A percentile compares a stretch with the other conserved stretches of the same genome.
Conservation (phyloP, 2,888 invertebrate species). For the Cephalotes varians region DNA sequence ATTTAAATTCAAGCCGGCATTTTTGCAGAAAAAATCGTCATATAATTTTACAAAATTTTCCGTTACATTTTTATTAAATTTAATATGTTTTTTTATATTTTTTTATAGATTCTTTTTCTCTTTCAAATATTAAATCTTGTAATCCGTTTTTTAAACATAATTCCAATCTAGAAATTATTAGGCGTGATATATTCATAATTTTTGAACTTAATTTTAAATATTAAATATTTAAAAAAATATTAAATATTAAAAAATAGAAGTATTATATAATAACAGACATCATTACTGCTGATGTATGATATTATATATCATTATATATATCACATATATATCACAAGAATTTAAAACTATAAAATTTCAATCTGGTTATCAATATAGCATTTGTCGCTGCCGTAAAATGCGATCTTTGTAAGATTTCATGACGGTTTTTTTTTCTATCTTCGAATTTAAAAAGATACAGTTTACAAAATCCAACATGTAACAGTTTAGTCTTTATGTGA, state of each 20-base stretch:
- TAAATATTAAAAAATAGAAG: not conserved
- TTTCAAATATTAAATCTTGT: not conserved
- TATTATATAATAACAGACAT: conserved; percentile 2
- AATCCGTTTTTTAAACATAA: not conserved
- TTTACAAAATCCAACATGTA: not conserved
- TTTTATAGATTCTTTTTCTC: not conserved
- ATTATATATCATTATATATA: not conserved
- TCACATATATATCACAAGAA: not conserved
- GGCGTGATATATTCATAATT: not conserved
- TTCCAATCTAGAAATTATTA: not conserved
- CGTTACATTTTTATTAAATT: too few species aligned
- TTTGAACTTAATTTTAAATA: not conserved
- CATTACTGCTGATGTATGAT: not conserved
- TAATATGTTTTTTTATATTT: too few species aligned
- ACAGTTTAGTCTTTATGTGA: not conserved
- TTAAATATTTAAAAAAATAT: too few species aligned
- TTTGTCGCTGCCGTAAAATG: not conserved
- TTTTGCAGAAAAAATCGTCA: not conserved
- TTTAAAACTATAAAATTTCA: not conserved
- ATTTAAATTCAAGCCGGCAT: not conserved
- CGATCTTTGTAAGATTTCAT: not conserved
- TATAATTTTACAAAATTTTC: not conserved
- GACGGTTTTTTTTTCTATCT: not conserved
- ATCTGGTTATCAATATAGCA: not conserved
- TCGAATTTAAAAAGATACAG: not conserved